Percentiles rank a stretch among this genome's conserved stretches.
Evolutionary conservation across 2,888 invertebrate genomes (phyloP).

Genomic region (Mylabris sibirica): DNA sequence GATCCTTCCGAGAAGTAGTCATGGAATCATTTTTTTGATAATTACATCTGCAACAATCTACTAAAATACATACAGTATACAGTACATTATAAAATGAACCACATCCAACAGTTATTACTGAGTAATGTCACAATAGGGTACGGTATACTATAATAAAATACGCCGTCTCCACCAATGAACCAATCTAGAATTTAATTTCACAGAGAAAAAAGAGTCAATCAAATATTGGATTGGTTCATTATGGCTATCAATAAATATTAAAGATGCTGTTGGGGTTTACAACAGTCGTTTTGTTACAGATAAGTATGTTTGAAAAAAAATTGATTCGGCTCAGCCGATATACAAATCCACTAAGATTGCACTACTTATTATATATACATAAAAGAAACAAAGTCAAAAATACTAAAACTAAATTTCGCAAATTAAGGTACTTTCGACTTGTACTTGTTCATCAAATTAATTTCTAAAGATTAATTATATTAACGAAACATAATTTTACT

Average conservation of each 20-base stretch:
- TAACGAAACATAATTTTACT: not conserved
- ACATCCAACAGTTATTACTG: slow-evolving; percentile 58
- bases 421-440: slow-evolving; percentile 27
- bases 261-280: slow-evolving; percentile 50
- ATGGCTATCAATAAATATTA: slow-evolving; percentile 3
- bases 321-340: slow-evolving; percentile 41
- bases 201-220: not conserved
- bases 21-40: slow-evolving; percentile 37
- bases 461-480: slow-evolving; percentile 17
- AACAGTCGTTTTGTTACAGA: slow-evolving; percentile 52
- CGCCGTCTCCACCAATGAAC: slow-evolving; percentile 21
- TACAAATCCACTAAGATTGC: slow-evolving; percentile 45
- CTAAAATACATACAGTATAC: slow-evolving; percentile 58
- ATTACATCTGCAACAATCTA: slow-evolving; percentile 49
- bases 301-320: slow-evolving; percentile 34
- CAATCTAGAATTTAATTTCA: not conserved
- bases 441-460: slow-evolving; percentile 20
- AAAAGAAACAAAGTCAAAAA: slow-evolving; percentile 41
- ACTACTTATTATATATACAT: slow-evolving; percentile 38
- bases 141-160: slow-evolving; percentile 42
- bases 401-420: slow-evolving; percentile 32
- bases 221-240: not conserved
- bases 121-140: slow-evolving; percentile 50
- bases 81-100: slow-evolving; percentile 59
- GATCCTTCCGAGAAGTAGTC: slow-evolving; percentile 40